Evolutionary conservation across 2,797 vertebrate species (phyloP).

Genomic region (Falco rusticolus): DNA sequence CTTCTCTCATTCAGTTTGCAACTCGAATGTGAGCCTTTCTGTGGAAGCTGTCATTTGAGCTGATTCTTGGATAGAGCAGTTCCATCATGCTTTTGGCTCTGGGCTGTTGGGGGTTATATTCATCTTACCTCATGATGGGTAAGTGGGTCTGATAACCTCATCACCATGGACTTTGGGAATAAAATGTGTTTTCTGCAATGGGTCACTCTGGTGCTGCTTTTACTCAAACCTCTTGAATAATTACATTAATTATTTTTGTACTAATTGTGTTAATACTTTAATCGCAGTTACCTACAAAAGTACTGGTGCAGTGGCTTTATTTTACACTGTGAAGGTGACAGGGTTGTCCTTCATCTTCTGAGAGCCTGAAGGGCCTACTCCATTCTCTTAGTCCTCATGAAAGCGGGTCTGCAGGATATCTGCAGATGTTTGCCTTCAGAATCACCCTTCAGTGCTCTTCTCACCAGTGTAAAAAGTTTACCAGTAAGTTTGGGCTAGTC

Average conservation of each 20-base stretch:
- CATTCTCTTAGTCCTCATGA: neutral
- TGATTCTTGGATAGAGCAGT: neutral
- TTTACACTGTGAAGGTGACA: neutral
- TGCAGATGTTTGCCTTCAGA: neutral
- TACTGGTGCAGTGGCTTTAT: neutral
- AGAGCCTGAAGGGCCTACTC: neutral
- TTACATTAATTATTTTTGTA: neutral
- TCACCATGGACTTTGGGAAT: neutral
- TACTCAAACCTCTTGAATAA: neutral
- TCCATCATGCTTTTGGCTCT: rapidly evolving
- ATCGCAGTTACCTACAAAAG: neutral
- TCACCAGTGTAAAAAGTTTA: neutral
- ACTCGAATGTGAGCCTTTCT: neutral
- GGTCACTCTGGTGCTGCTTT: neutral
- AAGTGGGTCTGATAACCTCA: neutral
- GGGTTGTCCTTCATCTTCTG: neutral
- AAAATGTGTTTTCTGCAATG: neutral
- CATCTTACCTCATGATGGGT: neutral
- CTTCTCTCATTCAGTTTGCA: neutral
- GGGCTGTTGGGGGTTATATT: neutral
- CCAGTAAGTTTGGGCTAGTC: neutral
- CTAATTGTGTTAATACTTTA: neutral
- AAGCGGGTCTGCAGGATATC: neutral
- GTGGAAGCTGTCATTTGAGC: neutral
- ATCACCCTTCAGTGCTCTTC: neutral